Percentiles rank a stretch among this genome's conserved stretches.
Evolutionary conservation across 2,797 vertebrate genomes (phyloP).

Genomic region (Zalophus californianus): DNA sequence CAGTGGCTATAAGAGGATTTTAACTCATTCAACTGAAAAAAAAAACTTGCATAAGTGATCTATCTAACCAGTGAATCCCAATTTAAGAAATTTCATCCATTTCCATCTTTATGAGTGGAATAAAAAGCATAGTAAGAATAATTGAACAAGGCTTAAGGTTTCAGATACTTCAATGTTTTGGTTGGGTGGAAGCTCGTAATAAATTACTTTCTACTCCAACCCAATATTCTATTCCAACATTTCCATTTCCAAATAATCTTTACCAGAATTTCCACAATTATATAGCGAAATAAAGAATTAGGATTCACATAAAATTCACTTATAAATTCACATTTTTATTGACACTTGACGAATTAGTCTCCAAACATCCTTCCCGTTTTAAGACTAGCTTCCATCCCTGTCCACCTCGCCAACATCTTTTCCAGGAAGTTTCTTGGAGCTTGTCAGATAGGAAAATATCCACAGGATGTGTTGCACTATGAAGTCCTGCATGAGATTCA

Average conservation of each 20-base stretch:
- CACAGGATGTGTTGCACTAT: accelerated
- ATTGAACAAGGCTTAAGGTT: neutral
- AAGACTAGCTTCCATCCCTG: neutral
- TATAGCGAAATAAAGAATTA: neutral
- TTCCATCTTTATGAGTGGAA: neutral
- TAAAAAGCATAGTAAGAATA: neutral
- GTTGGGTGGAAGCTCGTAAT: neutral
- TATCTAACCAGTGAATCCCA: neutral
- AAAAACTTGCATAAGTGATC: neutral
- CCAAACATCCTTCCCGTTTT: neutral
- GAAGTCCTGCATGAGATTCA: neutral
- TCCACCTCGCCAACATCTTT: neutral
- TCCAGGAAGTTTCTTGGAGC: neutral
- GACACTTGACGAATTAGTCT: neutral
- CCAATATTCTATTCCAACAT: neutral
- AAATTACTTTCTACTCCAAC: neutral
- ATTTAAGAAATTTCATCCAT: neutral
- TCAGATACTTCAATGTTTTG: neutral
- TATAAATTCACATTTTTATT: neutral
- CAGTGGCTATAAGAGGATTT: neutral
- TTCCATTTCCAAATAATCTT: neutral
- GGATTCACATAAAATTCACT: neutral
- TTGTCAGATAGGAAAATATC: neutral
- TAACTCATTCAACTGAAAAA: neutral
- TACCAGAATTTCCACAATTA: neutral